phyloP scores from a whole-genome alignment of 2,113 vertebrate species.

The Dromaius novaehollandiae region DNA sequence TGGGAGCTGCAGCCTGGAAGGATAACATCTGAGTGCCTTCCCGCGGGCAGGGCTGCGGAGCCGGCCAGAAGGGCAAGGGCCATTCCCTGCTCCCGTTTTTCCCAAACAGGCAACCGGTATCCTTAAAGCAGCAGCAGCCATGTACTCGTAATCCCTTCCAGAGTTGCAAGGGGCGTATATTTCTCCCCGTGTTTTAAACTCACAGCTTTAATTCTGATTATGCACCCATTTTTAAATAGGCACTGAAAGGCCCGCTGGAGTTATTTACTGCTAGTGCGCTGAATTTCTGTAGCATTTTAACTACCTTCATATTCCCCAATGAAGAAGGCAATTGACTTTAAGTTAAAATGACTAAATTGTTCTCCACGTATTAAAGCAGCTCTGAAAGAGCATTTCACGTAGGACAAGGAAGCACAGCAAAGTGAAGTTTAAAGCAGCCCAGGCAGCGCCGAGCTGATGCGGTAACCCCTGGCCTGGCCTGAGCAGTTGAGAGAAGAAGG shows the following conservation, averaged over 20 bases:
- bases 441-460: neutral
- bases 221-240: neutral
- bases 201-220: conserved; percentile 3
- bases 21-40: neutral
- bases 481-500: neutral
- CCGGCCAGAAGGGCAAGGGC: neutral
- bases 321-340: neutral
- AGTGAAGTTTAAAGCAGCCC: neutral
- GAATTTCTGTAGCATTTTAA: neutral
- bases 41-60: neutral
- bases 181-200: neutral
- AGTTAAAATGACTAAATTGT: conserved; percentile 8
- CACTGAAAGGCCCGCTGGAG: neutral
- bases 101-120: neutral
- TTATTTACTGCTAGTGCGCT: neutral
- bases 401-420: neutral
- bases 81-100: neutral
- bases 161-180: neutral
- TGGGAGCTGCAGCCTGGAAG: neutral
- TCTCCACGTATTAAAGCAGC: neutral
- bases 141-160: neutral
- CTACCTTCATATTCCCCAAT: neutral
- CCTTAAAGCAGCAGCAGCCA: neutral
- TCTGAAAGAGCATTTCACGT: neutral
- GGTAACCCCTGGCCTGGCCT: neutral